A percentile compares a stretch with the other conserved stretches of the same genome.
Conservation (phyloP, 1,140 invertebrate genomes). For the Agrypnia vestita region DNA sequence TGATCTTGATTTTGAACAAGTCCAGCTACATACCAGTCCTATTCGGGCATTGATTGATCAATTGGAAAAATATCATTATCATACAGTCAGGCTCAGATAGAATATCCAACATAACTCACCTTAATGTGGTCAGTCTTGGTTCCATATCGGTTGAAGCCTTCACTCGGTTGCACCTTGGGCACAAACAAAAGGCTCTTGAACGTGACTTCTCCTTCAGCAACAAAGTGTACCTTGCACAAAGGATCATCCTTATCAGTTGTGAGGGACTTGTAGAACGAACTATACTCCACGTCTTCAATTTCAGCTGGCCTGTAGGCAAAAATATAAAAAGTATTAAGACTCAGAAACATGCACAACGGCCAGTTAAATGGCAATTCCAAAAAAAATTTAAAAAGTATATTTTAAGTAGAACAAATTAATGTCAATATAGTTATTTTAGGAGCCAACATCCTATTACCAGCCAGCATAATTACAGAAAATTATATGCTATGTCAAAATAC, state of each 20-base stretch:
- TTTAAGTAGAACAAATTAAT: too few species aligned
- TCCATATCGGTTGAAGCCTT: slow-evolving; percentile 96
- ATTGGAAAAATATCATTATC: too few species aligned
- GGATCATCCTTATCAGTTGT: slow-evolving; percentile 94
- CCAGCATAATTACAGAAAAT: neutral
- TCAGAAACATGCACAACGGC: too few species aligned
- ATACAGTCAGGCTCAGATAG: too few species aligned
- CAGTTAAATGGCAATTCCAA: too few species aligned
- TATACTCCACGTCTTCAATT: slow-evolving; percentile 91
- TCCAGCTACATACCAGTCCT: too few species aligned
- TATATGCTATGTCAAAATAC: too few species aligned
- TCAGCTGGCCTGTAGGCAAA: slow-evolving; percentile 77
- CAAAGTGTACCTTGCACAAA: slow-evolving; percentile 93
- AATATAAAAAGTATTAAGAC: too few species aligned
- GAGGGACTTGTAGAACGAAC: slow-evolving; percentile 94
- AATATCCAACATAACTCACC: slow-evolving; percentile 64
- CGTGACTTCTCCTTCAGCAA: slow-evolving; percentile 98
- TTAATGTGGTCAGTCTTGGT: slow-evolving; percentile 96
- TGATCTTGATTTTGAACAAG: too few species aligned
- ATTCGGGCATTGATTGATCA: too few species aligned
- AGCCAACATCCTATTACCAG: neutral
- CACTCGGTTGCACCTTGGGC: slow-evolving; percentile 90
- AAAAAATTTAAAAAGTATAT: too few species aligned
- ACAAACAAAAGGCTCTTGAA: slow-evolving; percentile 98
- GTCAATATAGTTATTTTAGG: neutral